phyloP scores from a whole-genome alignment of 2,113 vertebrate species.

The Nansenia antarctica region DNA sequence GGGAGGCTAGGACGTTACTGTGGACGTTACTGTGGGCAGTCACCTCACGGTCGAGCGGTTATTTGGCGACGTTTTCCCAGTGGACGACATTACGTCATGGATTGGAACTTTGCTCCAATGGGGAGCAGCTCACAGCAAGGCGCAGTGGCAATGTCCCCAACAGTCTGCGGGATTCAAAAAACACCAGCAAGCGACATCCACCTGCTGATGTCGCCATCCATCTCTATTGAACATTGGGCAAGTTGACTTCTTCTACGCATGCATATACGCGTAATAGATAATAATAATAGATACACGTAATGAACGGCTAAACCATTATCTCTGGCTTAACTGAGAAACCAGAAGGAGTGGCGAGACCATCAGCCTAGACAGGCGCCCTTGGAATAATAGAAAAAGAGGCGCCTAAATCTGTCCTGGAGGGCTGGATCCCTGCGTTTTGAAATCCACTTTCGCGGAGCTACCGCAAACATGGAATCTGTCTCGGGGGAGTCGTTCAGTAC shows the following conservation, averaged over 20 bases:
- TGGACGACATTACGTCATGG: neutral
- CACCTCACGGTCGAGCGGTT: neutral
- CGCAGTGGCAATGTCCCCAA: neutral
- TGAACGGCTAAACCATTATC: no score
- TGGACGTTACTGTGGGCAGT: no score
- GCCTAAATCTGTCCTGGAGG: constrained; percentile 48
- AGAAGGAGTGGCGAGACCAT: neutral
- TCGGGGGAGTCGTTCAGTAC: constrained; percentile 21
- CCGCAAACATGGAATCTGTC: constrained; percentile 50
- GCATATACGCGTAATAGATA: neutral
- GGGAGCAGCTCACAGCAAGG: neutral
- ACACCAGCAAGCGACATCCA: neutral
- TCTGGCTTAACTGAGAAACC: neutral
- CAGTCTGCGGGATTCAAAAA: neutral
- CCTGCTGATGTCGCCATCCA: neutral
- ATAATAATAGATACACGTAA: neutral
- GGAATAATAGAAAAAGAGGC: constrained; percentile 26
- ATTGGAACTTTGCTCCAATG: neutral
- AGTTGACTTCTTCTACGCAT: neutral
- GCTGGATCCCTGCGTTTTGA: constrained; percentile 43
- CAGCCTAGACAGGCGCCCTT: neutral
- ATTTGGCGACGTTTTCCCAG: neutral
- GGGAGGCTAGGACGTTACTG: no score
- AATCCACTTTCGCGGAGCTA: neutral
- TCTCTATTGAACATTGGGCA: neutral